A percentile compares a stretch with the other conserved stretches of the same genome.
Evolutionary conservation across 2,888 invertebrate genomes (phyloP).

Genomic region (Drosophila gaucha): DNA sequence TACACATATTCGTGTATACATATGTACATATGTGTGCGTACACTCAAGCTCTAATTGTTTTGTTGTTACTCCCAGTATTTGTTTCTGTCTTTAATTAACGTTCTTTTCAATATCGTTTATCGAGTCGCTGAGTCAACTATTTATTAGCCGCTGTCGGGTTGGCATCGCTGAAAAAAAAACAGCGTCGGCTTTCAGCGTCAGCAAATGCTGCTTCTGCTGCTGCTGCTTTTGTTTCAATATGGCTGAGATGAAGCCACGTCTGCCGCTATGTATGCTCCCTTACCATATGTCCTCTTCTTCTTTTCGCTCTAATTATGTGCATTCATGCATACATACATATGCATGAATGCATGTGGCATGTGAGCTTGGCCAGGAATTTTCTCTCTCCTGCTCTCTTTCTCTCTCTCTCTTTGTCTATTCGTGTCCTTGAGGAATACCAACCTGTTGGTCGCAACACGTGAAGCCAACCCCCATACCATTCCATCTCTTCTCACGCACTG

Average conservation of each 20-base stretch:
- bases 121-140: slow-evolving; percentile 36
- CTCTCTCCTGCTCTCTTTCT: background rate
- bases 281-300: slow-evolving; percentile 9
- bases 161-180: slow-evolving; percentile 45
- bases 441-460: slow-evolving; percentile 51
- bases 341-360: background rate
- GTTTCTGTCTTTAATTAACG: slow-evolving; percentile 69
- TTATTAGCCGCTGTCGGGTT: slow-evolving; percentile 50
- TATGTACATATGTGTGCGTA: slow-evolving; percentile 8
- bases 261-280: slow-evolving; percentile 15
- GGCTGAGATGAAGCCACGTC: slow-evolving; percentile 71
- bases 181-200: slow-evolving; percentile 63
- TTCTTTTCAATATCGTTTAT: slow-evolving; percentile 62
- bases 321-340: background rate
- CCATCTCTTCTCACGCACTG: background rate
- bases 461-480: background rate
- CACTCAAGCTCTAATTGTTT: slow-evolving; percentile 60
- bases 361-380: background rate
- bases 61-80: slow-evolving; percentile 57
- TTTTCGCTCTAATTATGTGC: slow-evolving; percentile 13
- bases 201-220: slow-evolving; percentile 39
- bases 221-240: slow-evolving; percentile 51
- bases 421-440: slow-evolving; percentile 29
- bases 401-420: background rate
- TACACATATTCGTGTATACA: background rate